Conservation (phyloP, 2,113 vertebrate species). For the Halichoeres trimaculatus region DNA sequence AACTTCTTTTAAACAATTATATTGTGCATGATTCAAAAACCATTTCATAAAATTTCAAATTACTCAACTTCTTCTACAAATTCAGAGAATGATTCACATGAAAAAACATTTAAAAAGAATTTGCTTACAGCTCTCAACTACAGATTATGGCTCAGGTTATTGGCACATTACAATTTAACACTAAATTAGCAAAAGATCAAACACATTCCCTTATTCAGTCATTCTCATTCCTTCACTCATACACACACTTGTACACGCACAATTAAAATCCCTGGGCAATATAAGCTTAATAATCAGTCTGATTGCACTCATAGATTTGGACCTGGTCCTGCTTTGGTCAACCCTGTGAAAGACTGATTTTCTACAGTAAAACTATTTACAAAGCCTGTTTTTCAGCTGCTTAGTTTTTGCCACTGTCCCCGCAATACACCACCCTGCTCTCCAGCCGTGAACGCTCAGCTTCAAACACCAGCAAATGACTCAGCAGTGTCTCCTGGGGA, state of each 20-base stretch:
- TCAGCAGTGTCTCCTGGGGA: slow-evolving; percentile 79
- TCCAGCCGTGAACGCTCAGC: slow-evolving; percentile 82
- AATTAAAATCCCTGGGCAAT: slow-evolving; percentile 16
- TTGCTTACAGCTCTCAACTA: too few species aligned
- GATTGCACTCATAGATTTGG: background rate
- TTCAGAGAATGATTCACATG: too few species aligned
- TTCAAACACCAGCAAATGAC: slow-evolving; percentile 84
- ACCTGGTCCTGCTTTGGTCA: background rate
- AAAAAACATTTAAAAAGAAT: too few species aligned
- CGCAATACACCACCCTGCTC: slow-evolving; percentile 76
- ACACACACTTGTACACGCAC: background rate
- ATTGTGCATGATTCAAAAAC: too few species aligned
- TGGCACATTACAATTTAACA: background rate
- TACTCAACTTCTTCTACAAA: too few species aligned
- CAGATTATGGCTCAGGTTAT: background rate
- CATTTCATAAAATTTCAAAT: too few species aligned
- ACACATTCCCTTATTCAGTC: background rate
- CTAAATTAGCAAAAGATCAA: too few species aligned
- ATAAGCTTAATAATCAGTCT: background rate
- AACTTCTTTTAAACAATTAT: too few species aligned
- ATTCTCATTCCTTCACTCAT: background rate
- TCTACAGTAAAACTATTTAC: background rate
- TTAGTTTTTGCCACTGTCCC: background rate
- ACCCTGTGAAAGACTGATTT: background rate
- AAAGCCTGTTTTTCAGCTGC: background rate